phyloP scores from a whole-genome alignment of 2,888 invertebrate genomes.

The Tholera decimalis region DNA sequence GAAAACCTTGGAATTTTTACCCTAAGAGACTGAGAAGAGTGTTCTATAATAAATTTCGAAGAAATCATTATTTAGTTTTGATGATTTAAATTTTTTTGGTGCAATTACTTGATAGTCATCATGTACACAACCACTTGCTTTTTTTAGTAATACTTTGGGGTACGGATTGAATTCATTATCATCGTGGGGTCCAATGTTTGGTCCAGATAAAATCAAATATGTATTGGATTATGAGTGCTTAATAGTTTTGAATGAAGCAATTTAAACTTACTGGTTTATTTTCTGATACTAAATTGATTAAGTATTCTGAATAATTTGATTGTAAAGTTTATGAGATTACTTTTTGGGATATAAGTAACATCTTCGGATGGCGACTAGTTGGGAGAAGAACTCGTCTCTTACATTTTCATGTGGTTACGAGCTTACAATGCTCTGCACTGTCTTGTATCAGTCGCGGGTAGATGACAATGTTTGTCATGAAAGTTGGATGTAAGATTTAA shows the following conservation, averaged over 20 bases:
- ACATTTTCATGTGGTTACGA: slow-evolving; percentile 29
- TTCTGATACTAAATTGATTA: slow-evolving; percentile 29
- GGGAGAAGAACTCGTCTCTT: slow-evolving; percentile 28
- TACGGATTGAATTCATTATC: slow-evolving; percentile 60
- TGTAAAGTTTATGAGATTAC: slow-evolving; percentile 22
- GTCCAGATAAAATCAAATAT: slow-evolving; percentile 65
- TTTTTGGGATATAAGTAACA: slow-evolving; percentile 27
- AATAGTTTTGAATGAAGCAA: slow-evolving; percentile 31
- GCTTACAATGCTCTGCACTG: not conserved
- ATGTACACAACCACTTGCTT: slow-evolving; percentile 42
- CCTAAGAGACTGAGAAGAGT: slow-evolving; percentile 90
- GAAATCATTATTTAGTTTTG: slow-evolving; percentile 67
- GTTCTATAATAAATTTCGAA: slow-evolving; percentile 86
- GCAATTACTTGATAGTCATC: slow-evolving; percentile 50
- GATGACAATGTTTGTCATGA: not conserved
- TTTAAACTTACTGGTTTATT: slow-evolving; percentile 24
- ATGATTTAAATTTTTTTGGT: slow-evolving; percentile 48
- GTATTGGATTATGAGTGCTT: slow-evolving; percentile 51
- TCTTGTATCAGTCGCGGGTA: slow-evolving; percentile 10
- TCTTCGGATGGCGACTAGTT: slow-evolving; percentile 23
- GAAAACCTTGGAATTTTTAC: slow-evolving; percentile 83
- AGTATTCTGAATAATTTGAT: slow-evolving; percentile 37
- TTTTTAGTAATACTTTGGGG: slow-evolving; percentile 46
- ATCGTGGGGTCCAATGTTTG: slow-evolving; percentile 73
- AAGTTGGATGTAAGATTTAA: slow-evolving; percentile 42